phyloP scores from a whole-genome alignment of 2,797 vertebrate species.

The Falco naumanni region DNA sequence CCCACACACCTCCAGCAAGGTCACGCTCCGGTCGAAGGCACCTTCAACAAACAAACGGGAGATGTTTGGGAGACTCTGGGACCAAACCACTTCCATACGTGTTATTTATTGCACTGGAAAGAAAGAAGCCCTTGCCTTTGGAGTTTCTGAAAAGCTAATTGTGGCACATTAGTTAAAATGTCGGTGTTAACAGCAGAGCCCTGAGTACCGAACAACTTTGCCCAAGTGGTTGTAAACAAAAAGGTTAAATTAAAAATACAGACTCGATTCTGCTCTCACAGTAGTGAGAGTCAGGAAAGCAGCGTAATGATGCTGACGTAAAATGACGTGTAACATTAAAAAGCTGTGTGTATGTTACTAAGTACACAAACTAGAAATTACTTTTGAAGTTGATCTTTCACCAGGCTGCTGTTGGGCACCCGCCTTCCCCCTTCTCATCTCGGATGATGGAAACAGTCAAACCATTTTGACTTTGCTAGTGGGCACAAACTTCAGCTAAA shows the following conservation, averaged over 20 bases:
- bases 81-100: background rate
- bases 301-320: background rate
- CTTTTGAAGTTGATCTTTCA: background rate
- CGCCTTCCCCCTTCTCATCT: background rate
- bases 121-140: fast-evolving
- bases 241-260: background rate
- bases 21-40: constrained; percentile 93
- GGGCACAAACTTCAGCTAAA: background rate
- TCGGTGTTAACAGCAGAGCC: background rate
- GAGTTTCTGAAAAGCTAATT: background rate
- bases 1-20: constrained; percentile 95
- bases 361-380: background rate
- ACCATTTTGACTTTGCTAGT: background rate
- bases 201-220: background rate
- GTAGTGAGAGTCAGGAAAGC: background rate
- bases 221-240: background rate
- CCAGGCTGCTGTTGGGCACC: background rate
- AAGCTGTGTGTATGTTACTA: fast-evolving
- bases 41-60: constrained; percentile 76
- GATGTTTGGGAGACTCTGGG: background rate
- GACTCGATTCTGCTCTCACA: background rate
- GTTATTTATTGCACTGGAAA: background rate
- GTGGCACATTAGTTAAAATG: fast-evolving
- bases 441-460: background rate
- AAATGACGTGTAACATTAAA: background rate